phyloP scores from a whole-genome alignment of 1,140 invertebrate species.

The Heliconius melpomene region DNA sequence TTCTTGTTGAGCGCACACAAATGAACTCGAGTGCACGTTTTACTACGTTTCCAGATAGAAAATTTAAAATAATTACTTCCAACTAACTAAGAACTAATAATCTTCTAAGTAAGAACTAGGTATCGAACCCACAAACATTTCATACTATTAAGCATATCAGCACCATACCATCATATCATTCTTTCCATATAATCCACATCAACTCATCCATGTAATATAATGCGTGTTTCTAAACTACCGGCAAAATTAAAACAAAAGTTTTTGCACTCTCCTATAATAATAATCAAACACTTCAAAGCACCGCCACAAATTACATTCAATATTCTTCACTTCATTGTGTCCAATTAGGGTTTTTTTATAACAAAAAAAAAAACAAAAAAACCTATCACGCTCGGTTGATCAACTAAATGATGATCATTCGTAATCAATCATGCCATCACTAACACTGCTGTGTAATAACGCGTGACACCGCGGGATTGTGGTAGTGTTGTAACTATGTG shows the following conservation, averaged over 20 bases:
- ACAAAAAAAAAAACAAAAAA: constrained; percentile 21
- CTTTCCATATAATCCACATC: background rate
- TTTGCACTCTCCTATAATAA: background rate
- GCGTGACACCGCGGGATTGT: constrained; percentile 53
- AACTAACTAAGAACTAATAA: no score
- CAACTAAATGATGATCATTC: constrained; percentile 51
- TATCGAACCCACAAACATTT: no score
- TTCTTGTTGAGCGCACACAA: no score
- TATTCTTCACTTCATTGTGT: constrained; percentile 40
- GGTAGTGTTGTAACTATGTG: constrained; percentile 55
- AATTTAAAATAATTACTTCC: no score
- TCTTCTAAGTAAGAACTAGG: no score
- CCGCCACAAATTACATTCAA: constrained; percentile 33
- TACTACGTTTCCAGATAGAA: no score
- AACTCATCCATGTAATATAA: constrained; percentile 9
- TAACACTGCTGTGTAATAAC: constrained; percentile 54
- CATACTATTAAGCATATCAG: no score
- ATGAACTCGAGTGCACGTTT: no score
- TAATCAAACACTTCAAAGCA: constrained; percentile 38
- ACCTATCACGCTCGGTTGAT: constrained; percentile 37
- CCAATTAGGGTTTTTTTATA: constrained; percentile 37
- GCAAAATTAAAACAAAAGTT: constrained; percentile 12
- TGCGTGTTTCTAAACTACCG: constrained; percentile 9
- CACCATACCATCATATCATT: no score
- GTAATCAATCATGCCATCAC: constrained; percentile 64